Conservation (phyloP, 2,113 vertebrate species). For the Brienomyrus longianalis region DNA sequence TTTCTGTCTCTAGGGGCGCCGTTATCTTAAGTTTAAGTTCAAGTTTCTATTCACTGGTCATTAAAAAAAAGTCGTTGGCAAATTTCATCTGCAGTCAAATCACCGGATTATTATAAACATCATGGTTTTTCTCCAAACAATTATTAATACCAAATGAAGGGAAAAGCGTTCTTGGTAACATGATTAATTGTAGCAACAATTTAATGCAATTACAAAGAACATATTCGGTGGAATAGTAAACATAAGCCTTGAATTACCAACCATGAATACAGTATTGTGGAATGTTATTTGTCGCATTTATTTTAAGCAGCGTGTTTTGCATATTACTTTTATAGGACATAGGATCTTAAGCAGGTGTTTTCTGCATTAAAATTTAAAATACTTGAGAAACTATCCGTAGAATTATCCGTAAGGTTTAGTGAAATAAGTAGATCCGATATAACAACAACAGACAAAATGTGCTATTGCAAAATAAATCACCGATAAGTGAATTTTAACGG, state of each 20-base stretch:
- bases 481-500: not conserved
- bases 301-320: not conserved
- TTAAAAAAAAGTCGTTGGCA: not conserved
- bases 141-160: not conserved
- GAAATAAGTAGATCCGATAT: not conserved
- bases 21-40: slow-evolving; percentile 32
- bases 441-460: not conserved
- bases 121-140: not conserved
- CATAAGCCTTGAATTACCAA: not conserved
- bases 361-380: not conserved
- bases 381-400: not conserved
- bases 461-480: not conserved
- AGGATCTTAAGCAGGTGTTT: not conserved
- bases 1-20: slow-evolving; percentile 30
- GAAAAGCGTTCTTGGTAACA: not conserved
- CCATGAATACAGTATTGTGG: not conserved
- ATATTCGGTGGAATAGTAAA: not conserved
- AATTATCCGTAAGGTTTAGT: not conserved
- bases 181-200: not conserved
- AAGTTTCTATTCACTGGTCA: slow-evolving; percentile 19
- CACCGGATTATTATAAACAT: not conserved
- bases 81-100: not conserved
- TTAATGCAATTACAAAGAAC: not conserved
- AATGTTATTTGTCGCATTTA: not conserved
- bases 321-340: not conserved